phyloP scores from a whole-genome alignment of 35 echinoderm and acorn worm genomes.

The Apostichopus japonicus region DNA sequence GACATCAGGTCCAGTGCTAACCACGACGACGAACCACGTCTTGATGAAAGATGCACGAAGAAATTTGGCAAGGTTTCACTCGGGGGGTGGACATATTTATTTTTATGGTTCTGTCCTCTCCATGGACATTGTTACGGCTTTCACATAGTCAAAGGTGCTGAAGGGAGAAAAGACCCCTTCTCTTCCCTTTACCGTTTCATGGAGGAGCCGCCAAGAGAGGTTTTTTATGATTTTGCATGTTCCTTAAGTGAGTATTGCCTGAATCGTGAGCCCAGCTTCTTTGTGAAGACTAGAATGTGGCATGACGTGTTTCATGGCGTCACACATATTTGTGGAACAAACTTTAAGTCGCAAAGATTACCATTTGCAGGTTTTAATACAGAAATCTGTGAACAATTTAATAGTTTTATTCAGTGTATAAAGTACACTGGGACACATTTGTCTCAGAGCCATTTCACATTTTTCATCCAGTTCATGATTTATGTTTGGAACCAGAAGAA shows the following conservation, averaged over 20 bases:
- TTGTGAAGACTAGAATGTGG: conserved; percentile 29
- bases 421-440: conserved; percentile 47
- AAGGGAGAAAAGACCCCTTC: conserved; percentile 41
- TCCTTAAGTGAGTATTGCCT: conserved; percentile 34
- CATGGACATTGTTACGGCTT: conserved; percentile 41
- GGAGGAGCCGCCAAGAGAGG: conserved; percentile 23
- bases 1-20: conserved; percentile 4
- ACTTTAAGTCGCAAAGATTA: conserved; percentile 18
- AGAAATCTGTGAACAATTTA: conserved; percentile 36
- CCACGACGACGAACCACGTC: conserved; percentile 14
- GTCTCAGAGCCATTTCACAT: no score
- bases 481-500: conserved; percentile 29
- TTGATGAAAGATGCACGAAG: conserved; percentile 28
- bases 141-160: conserved; percentile 21
- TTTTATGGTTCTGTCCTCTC: conserved; percentile 37
- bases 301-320: conserved; percentile 26
- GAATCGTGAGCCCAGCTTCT: conserved; percentile 23
- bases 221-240: conserved; percentile 41
- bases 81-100: conserved; percentile 38
- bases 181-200: conserved; percentile 9
- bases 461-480: conserved; percentile 26
- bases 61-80: conserved; percentile 20
- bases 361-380: neutral
- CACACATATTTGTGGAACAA: conserved; percentile 19
- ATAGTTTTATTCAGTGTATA: conserved; percentile 18